Percentiles rank a stretch among this genome's conserved stretches.
phyloP scores from a whole-genome alignment of 2,888 invertebrate genomes.

The Sphaeridia pumilis region DNA sequence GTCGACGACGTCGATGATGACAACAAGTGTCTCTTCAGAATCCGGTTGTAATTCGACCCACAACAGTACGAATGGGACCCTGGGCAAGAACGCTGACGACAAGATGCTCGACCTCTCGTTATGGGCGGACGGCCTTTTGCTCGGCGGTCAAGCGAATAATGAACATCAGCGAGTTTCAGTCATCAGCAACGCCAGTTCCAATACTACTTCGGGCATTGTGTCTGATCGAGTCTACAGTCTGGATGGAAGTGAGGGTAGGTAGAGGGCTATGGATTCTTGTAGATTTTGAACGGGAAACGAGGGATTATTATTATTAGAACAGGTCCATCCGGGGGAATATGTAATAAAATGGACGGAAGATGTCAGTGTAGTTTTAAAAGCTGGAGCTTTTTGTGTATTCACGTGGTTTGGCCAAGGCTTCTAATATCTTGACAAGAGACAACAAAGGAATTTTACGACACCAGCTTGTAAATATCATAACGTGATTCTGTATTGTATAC shows the following conservation, averaged over 20 bases:
- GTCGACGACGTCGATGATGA: constrained; percentile 9
- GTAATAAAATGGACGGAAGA: background rate
- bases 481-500: too few relatives aligned
- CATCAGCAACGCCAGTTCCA: constrained; percentile 88
- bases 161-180: constrained; percentile 68
- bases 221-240: constrained; percentile 90
- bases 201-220: constrained; percentile 91
- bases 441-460: constrained; percentile 4
- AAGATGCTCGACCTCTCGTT: constrained; percentile 36
- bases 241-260: constrained; percentile 60
- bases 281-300: too few relatives aligned
- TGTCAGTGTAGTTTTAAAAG: background rate
- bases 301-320: too few relatives aligned
- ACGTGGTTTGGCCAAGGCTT: background rate
- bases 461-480: too few relatives aligned
- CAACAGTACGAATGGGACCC: constrained; percentile 12
- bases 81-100: constrained; percentile 18
- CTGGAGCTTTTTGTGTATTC: background rate
- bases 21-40: constrained; percentile 21
- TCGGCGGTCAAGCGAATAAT: constrained; percentile 22
- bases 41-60: constrained; percentile 31
- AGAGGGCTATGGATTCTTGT: too few relatives aligned
- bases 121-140: constrained; percentile 35
- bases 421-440: background rate
- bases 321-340: background rate